Evolutionary conservation across 2,113 vertebrate genomes (phyloP).

Genomic region (Trogon surrucura): DNA sequence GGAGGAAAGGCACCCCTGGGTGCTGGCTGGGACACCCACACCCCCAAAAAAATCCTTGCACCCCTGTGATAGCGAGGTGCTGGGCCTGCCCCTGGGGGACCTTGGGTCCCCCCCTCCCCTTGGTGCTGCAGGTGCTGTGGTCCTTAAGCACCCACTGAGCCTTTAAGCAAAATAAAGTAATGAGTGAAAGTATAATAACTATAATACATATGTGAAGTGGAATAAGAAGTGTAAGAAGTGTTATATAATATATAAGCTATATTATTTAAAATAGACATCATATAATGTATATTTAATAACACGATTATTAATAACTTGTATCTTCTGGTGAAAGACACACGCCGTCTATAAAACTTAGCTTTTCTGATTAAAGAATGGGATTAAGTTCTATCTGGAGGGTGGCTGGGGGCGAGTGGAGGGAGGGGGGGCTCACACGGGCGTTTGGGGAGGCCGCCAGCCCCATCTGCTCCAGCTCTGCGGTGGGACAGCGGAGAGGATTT

Average conservation of each 20-base stretch:
- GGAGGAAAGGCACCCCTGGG: background rate
- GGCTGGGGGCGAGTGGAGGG: background rate
- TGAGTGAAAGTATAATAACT: too few relatives aligned
- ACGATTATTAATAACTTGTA: fast-evolving
- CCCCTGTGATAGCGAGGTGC: background rate
- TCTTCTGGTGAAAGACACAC: fast-evolving
- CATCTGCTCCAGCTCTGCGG: constrained; percentile 13
- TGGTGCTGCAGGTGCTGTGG: fast-evolving
- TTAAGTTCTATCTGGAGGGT: background rate
- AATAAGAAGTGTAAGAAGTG: too few relatives aligned
- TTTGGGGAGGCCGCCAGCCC: background rate
- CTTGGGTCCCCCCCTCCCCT: background rate
- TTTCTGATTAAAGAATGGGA: background rate
- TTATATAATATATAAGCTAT: too few relatives aligned
- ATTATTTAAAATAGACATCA: too few relatives aligned
- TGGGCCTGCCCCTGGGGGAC: fast-evolving
- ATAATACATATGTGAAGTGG: too few relatives aligned
- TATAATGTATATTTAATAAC: too few relatives aligned
- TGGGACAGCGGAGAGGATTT: background rate
- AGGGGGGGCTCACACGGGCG: background rate
- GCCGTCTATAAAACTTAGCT: background rate
- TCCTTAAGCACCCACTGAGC: background rate
- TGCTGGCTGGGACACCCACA: background rate
- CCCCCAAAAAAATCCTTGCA: too few relatives aligned
- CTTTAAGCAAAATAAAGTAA: background rate